Evolutionary conservation across 1,140 invertebrate genomes (phyloP).

Genomic region (Lepidurus packardi): DNA sequence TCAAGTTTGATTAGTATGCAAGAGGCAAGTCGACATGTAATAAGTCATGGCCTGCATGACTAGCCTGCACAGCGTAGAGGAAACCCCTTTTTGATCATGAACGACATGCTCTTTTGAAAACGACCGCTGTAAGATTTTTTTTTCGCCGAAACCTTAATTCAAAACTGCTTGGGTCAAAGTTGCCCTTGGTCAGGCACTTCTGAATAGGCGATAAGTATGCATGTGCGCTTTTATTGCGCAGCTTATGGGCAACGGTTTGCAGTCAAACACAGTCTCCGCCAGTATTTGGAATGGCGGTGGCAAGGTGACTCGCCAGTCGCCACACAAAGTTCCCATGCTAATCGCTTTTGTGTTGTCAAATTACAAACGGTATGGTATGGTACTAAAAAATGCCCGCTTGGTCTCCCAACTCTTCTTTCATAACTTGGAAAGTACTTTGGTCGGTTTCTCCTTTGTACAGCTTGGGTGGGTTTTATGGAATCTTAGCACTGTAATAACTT

Average conservation of each 20-base stretch:
- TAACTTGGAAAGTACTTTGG: neutral
- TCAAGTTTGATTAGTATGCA: conserved; percentile 19
- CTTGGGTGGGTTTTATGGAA: neutral
- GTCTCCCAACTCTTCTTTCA: neutral
- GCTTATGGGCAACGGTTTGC: conserved; percentile 15
- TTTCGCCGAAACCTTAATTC: neutral
- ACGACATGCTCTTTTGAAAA: conserved; percentile 15
- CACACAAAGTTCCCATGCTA: conserved; percentile 4
- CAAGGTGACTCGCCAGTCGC: conserved; percentile 6
- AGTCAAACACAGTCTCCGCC: neutral
- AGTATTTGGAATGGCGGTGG: neutral
- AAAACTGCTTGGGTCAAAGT: neutral
- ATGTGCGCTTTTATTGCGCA: conserved; percentile 5
- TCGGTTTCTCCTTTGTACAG: neutral
- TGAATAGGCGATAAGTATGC: conserved; percentile 14
- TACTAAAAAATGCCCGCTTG: conserved; percentile 2
- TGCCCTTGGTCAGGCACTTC: neutral
- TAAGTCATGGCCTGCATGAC: conserved; percentile 21
- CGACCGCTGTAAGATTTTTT: neutral
- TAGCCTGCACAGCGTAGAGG: neutral
- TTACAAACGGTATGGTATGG: neutral
- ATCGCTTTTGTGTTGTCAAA: conserved; percentile 15
- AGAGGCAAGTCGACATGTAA: conserved; percentile 16
- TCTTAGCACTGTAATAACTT: no score
- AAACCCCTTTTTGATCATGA: neutral